Base-by-base conservation (phyloP, 2,888 invertebrate species). In the Mesoligia furuncula region DNA sequence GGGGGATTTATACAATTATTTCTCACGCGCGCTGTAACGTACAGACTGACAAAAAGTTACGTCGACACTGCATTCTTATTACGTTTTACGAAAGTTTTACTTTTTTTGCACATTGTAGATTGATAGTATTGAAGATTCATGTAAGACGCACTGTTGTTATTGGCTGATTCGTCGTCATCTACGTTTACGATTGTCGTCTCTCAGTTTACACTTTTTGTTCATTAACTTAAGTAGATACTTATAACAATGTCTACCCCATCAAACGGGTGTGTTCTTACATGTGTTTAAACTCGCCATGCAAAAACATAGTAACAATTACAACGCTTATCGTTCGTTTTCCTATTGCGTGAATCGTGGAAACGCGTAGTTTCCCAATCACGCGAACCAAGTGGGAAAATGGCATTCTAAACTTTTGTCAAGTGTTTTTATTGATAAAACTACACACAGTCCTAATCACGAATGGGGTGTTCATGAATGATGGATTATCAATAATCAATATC, bases 11-110 rank as follows among this genome's bases (percentile, higher is more conserved):
- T 81, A 87, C 85, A 79, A 87, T 86, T 85, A 89, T 85, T 91
- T 91, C 91, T 90, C 91, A 92, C 92, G 90, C 87, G 85, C 85
- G 67, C 84, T 71, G 79, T 81, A 73, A 39, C 62, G 90, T 90
- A 90, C 88, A 54, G 86, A 85, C 81, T 77, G 83, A 84, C 82
- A 86, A 88, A 84, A 83, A 87, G 48, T 72, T 45, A 62, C 62
- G 61, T 72, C 51, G 61, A 64, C 62, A 70, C 39, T 61, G 61
- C 71, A 72, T n/a, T 68, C 17, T 72, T 65, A 79, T 83, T 77
- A 76, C 73, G 79, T 77, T 85, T 73, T 75, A 83, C 75, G 85
- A 88, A 88, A 88, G 83, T 85, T 81, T 78, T 66, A n/a, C n/a
- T 73, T 81, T 82, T 86, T 86, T 76, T 45, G 27, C 68, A 39